Percentiles rank a stretch among this genome's conserved stretches.
Evolutionary conservation across 2,797 vertebrate genomes (phyloP).

Genomic region (Sarcophilus harrisii): DNA sequence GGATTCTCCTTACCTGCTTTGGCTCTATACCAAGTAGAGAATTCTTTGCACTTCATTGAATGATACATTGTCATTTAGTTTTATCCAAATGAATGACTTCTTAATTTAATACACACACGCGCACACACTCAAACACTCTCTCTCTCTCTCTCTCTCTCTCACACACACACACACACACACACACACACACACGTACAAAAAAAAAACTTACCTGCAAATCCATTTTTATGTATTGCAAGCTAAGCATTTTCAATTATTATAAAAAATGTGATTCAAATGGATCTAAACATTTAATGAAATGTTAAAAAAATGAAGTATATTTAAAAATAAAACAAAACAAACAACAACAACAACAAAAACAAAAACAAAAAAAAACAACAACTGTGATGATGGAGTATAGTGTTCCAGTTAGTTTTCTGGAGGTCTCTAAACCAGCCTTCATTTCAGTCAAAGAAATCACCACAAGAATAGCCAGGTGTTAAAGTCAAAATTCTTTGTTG

Average conservation of each 20-base stretch:
- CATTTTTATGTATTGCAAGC: neutral
- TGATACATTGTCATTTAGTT: neutral
- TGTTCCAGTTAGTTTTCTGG: too few relatives aligned
- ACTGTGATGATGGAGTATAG: neutral
- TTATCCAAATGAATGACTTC: neutral
- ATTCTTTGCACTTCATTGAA: neutral
- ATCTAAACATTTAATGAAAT: neutral
- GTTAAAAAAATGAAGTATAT: neutral
- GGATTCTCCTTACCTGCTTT: neutral
- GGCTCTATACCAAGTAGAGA: neutral
- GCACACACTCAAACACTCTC: too few relatives aligned
- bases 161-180: neutral
- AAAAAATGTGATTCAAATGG: neutral
- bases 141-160: too few relatives aligned
- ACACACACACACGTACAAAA: neutral
- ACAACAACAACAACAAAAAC: too few relatives aligned
- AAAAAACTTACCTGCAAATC: neutral
- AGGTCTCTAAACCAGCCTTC: too few relatives aligned
- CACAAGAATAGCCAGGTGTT: too few relatives aligned
- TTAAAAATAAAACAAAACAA: neutral
- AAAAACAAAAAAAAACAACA: neutral
- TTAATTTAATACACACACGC: neutral
- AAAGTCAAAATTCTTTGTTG: too few relatives aligned
- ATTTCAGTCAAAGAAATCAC: too few relatives aligned
- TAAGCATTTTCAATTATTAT: conserved; percentile 4